These are phyloP conservation scores for Trachymyrmex septentrionalis DNA, from an alignment of 1,140 invertebrate species.

Conservation along the genomic window DNA sequence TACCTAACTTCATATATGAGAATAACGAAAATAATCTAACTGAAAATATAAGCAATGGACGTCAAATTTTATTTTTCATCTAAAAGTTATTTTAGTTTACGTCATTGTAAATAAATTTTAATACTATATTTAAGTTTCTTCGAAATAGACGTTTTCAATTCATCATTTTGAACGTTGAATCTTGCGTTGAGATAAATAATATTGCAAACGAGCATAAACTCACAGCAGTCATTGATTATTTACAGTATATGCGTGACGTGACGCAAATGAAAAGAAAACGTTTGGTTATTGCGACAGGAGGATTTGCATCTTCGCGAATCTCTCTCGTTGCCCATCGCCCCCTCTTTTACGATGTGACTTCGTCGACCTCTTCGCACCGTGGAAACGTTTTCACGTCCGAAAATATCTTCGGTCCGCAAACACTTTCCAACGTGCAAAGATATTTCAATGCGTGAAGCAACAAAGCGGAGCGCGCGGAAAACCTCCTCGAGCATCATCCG, in stretches of 20 bases:
- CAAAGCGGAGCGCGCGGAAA: constrained; percentile 62
- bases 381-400: constrained; percentile 71
- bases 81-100: neutral
- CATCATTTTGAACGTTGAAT: neutral
- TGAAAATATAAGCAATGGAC: neutral
- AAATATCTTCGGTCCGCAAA: constrained; percentile 70
- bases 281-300: constrained; percentile 43
- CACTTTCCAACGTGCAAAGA: constrained; percentile 72
- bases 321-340: constrained; percentile 47
- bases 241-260: constrained; percentile 17
- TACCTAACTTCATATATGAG: neutral
- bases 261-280: constrained; percentile 44
- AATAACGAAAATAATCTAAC: constrained; percentile 21
- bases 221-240: constrained; percentile 23
- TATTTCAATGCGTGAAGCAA: constrained; percentile 72
- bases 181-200: constrained; percentile 10
- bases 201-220: neutral
- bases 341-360: constrained; percentile 61
- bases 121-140: constrained; percentile 12
- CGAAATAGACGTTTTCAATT: neutral
- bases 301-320: constrained; percentile 54
- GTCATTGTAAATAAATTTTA: constrained; percentile 3
- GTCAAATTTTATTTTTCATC: neutral
- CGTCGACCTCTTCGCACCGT: constrained; percentile 66
- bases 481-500: neutral